Conservation (phyloP, 1,140 invertebrate genomes). For the Phocides pigmalion region DNA sequence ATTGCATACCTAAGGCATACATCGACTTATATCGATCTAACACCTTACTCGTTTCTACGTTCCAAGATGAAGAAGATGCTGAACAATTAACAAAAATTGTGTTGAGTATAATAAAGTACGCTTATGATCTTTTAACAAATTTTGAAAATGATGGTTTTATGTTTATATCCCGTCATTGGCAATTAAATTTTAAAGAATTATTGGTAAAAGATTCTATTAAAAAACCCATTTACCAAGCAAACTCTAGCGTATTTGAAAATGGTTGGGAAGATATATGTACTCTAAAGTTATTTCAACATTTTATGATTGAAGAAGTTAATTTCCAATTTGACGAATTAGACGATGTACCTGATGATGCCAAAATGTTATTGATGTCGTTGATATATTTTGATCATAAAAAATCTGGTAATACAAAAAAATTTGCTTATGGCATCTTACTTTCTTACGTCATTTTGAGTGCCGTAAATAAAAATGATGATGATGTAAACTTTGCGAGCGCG, state of each 20-base stretch:
- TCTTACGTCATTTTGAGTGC: constrained; percentile 45
- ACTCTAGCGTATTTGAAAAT: constrained; percentile 46
- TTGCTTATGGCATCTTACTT: constrained; percentile 40
- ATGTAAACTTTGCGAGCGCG: constrained; percentile 12
- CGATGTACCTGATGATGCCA: constrained; percentile 35
- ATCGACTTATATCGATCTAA: constrained; percentile 43
- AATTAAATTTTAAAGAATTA: neutral
- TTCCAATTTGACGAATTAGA: constrained; percentile 35
- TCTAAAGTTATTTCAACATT: constrained; percentile 44
- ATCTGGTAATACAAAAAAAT: constrained; percentile 15
- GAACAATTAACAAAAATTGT: constrained; percentile 38
- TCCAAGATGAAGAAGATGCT: constrained; percentile 25
- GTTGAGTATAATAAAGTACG: constrained; percentile 51
- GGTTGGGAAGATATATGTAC: constrained; percentile 42
- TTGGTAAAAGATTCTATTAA: neutral
- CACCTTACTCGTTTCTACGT: constrained; percentile 17
- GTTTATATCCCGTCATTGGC: constrained; percentile 19
- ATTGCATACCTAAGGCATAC: constrained; percentile 39
- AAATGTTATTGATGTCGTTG: constrained; percentile 45
- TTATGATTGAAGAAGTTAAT: constrained; percentile 39
- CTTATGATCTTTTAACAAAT: constrained; percentile 53
- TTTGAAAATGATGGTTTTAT: constrained; percentile 38
- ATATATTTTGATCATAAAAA: constrained; percentile 45
- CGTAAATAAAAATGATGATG: constrained; percentile 17
- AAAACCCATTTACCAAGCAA: constrained; percentile 40